These are phyloP conservation scores for Aphaenogaster floridana DNA, from an alignment of 1,140 invertebrate species.

Conservation along the genomic window DNA sequence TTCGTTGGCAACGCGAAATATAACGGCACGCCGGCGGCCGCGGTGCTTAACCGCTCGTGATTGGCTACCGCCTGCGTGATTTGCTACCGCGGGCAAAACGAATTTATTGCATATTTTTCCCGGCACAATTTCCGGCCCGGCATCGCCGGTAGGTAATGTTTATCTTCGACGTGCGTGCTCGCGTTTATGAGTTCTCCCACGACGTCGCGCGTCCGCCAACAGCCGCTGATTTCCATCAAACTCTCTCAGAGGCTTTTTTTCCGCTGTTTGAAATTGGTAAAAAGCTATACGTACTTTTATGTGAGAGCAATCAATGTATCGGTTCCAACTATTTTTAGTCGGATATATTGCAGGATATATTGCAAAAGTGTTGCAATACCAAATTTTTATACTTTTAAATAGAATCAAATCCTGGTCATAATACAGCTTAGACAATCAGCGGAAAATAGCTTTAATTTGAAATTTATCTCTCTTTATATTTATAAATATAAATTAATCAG, in stretches of 20 bases:
- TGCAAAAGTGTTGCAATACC: neutral
- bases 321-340: neutral
- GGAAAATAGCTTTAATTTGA: neutral
- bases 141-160: conserved; percentile 57
- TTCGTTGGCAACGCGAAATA: conserved; percentile 14
- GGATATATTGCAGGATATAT: too few relatives aligned
- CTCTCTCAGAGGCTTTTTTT: conserved; percentile 19
- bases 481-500: neutral
- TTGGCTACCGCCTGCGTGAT: conserved; percentile 41
- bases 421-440: neutral
- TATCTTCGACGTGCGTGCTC: conserved; percentile 57
- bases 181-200: conserved; percentile 64
- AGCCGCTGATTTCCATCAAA: conserved; percentile 26
- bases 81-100: conserved; percentile 1
- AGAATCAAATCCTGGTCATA: neutral
- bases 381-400: neutral
- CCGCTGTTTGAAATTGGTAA: neutral
- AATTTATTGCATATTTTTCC: conserved; percentile 65
- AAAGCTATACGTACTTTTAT: conserved; percentile 4
- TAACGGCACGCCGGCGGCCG: conserved; percentile 20
- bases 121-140: conserved; percentile 47
- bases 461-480: neutral
- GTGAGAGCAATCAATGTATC: neutral
- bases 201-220: conserved; percentile 9
- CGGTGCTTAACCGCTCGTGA: conserved; percentile 62